Percentiles rank a stretch among this genome's conserved stretches.
Evolutionary conservation across 1,140 invertebrate genomes (phyloP).

Genomic region (Dendrolimus punctatus): DNA sequence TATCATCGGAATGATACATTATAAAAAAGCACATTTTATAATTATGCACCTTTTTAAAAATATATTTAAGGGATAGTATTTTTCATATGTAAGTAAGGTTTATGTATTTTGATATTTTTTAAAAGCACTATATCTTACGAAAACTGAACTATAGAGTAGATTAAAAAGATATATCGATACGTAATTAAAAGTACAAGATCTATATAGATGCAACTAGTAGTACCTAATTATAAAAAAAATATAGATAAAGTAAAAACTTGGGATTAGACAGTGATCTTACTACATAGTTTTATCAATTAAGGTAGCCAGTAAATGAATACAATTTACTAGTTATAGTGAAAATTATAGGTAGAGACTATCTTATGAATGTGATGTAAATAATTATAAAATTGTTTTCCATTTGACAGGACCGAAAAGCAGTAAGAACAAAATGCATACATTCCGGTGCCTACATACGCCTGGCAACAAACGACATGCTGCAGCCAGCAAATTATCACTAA

Average conservation of each 20-base stretch:
- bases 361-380: not conserved
- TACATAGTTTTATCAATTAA: too few relatives aligned
- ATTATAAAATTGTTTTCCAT: constrained; percentile 5
- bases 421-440: constrained; percentile 30
- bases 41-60: constrained; percentile 1
- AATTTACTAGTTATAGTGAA: too few relatives aligned
- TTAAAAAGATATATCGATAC: too few relatives aligned
- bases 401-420: constrained; percentile 49
- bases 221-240: too few relatives aligned
- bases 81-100: not conserved
- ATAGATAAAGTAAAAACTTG: too few relatives aligned
- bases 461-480: constrained; percentile 26
- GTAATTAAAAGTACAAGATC: too few relatives aligned
- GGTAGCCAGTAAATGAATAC: too few relatives aligned
- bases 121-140: too few relatives aligned
- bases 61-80: not conserved
- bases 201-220: too few relatives aligned
- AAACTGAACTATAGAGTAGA: too few relatives aligned
- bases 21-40: constrained; percentile 1
- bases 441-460: constrained; percentile 44
- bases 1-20: not conserved
- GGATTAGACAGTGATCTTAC: too few relatives aligned
- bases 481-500: constrained; percentile 29
- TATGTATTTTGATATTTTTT: not conserved
- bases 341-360: too few relatives aligned